A percentile compares a stretch with the other conserved stretches of the same genome.
These are phyloP conservation scores for Ericerus pela DNA, from an alignment of 1,140 invertebrate genomes.

Conservation along the genomic window DNA sequence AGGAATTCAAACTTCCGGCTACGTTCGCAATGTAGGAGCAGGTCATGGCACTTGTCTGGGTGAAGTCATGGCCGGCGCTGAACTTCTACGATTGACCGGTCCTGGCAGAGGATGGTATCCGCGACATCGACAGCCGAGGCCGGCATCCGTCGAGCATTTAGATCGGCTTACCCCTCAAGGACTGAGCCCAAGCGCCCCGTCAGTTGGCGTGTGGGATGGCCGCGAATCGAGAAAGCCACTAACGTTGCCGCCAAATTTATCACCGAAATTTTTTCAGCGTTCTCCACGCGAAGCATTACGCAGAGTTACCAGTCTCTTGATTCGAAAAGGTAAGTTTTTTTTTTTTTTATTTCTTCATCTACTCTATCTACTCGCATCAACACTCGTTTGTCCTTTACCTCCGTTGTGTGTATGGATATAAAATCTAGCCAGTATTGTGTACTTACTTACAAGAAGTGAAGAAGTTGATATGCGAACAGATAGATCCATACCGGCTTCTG, in stretches of 20 bases:
- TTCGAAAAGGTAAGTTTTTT: conserved; percentile 33
- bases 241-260: conserved; percentile 66
- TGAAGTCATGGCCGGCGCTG: conserved; percentile 53
- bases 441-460: too few relatives aligned
- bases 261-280: conserved; percentile 70
- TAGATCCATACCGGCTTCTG: too few relatives aligned
- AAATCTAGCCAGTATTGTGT: too few relatives aligned
- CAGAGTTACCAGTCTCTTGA: conserved; percentile 70
- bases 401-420: too few relatives aligned
- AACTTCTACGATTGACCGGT: conserved; percentile 55
- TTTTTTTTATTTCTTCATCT: too few relatives aligned
- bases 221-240: conserved; percentile 47
- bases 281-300: conserved; percentile 66
- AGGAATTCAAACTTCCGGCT: conserved; percentile 15
- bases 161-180: conserved; percentile 39
- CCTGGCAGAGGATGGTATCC: conserved; percentile 72
- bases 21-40: conserved; percentile 12
- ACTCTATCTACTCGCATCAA: too few relatives aligned
- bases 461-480: too few relatives aligned
- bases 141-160: conserved; percentile 66
- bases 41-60: conserved; percentile 19
- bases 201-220: conserved; percentile 36
- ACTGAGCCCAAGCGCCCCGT: conserved; percentile 32
- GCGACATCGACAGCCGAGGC: conserved; percentile 47
- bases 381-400: too few relatives aligned